phyloP scores from a whole-genome alignment of 2,113 vertebrate species.

The Pionites leucogaster region DNA sequence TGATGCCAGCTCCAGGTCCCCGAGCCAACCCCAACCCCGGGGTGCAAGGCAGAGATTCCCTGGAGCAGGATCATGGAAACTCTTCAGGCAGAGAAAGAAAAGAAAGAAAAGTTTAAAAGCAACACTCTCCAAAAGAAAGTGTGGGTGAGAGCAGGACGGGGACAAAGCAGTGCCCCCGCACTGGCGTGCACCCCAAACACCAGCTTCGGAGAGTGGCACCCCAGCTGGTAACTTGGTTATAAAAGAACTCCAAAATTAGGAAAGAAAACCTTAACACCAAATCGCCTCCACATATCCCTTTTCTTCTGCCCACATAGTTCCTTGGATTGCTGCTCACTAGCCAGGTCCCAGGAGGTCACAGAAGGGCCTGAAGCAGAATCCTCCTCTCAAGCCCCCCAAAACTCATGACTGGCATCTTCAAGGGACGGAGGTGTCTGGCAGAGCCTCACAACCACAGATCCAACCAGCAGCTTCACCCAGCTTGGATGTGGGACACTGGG shows the following conservation, averaged over 20 bases:
- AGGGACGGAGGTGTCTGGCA: background rate
- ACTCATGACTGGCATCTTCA: fast-evolving
- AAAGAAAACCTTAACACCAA: background rate
- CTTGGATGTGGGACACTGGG: background rate
- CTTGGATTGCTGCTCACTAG: background rate
- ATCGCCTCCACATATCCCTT: background rate
- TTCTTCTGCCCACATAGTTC: background rate
- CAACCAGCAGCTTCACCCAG: background rate
- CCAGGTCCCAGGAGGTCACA: background rate
- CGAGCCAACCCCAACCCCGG: fast-evolving
- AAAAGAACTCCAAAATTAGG: background rate
- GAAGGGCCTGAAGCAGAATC: background rate
- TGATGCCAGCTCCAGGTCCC: background rate
- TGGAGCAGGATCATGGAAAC: background rate
- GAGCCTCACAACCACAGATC: background rate
- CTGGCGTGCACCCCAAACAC: background rate
- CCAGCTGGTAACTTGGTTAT: background rate
- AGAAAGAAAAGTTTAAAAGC: background rate
- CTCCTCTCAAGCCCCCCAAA: background rate
- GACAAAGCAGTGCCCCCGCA: background rate
- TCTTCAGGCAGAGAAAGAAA: background rate
- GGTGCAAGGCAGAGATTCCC: background rate
- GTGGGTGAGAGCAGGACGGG: background rate
- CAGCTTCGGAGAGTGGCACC: background rate
- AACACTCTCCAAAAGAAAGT: background rate